phyloP scores from a whole-genome alignment of 1,140 invertebrate genomes.

The Bombus sylvicola region DNA sequence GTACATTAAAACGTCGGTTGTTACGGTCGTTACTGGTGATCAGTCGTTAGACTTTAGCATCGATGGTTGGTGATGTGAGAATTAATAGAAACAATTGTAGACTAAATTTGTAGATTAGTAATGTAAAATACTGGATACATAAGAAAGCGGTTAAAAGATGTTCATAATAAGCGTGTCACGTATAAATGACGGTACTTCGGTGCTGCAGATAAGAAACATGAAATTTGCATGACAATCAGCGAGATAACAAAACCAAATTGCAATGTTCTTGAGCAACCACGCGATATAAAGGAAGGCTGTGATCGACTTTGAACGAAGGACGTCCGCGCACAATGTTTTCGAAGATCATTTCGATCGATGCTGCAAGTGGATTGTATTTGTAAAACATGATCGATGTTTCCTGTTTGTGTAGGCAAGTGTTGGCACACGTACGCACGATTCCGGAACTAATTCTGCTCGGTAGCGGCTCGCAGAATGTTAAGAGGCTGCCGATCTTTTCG shows the following conservation, averaged over 20 bases:
- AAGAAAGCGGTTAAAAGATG: no score
- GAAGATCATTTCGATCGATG: background rate
- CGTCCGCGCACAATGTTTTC: background rate
- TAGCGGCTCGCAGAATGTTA: conserved; percentile 85
- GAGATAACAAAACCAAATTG: no score
- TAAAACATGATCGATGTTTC: conserved; percentile 3
- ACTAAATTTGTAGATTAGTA: no score
- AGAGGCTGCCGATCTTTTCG: conserved; percentile 92
- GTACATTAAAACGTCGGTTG: background rate
- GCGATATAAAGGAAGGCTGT: background rate
- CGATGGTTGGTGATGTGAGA: no score
- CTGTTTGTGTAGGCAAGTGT: conserved; percentile 86
- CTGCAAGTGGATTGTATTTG: no score
- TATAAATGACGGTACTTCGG: no score
- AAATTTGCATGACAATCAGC: no score
- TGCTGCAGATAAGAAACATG: no score
- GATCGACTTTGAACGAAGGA: background rate
- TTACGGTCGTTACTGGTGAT: background rate
- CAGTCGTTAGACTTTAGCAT: no score
- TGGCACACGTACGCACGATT: conserved; percentile 88
- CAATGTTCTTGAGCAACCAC: background rate
- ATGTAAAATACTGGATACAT: no score
- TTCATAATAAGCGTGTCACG: no score
- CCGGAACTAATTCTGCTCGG: conserved; percentile 92
- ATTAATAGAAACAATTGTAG: no score